Base-by-base conservation (phyloP, 2,888 invertebrate genomes). In the Dimorphilus gyrociliatus region DNA sequence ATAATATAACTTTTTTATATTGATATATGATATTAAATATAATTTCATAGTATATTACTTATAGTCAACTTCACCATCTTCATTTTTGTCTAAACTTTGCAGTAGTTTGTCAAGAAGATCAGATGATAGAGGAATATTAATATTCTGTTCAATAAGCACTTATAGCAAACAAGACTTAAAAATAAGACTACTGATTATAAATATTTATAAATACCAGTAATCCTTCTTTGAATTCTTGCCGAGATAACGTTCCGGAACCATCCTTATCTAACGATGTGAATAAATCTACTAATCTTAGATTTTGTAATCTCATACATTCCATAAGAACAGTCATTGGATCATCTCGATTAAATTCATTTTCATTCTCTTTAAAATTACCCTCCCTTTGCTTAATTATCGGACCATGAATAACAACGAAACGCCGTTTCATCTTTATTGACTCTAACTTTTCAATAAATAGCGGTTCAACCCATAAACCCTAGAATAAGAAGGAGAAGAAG, bases 21-120 rank as follows among this genome's bases (percentile, higher is more conserved):
- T 25, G n/a, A n/a, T n/a, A n/a, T n/a, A n/a, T n/a, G n/a, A n/a
- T n/a, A n/a, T n/a, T n/a, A n/a, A n/a, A n/a, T n/a, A n/a, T n/a
- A n/a, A n/a, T n/a, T n/a, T n/a, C n/a, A n/a, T n/a, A n/a, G n/a
- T n/a, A n/a, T 28, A 4, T 13, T 8, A 35, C 46, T 35, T 37
- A 50, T 50, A 48, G 34, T 52, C 51, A n/a, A 51, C 46, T 27
- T 51, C 50, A 0, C 51, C 51, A 23, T 51, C 47, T 1, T 47
- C 50, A 35, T 53, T 48, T 1, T 41, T 41, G 24, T 53, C 52
- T 4, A 53, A 38, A 32, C 48, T 51, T 25, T 47, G 36, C 12
- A 51, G 44, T 4, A 53, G 35, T 3, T 34, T 19, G 29, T 50
- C 47, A 14, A 53, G 33, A 21, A 44, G 41, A 16, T 42, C 45